Conservation (phyloP, 2,888 invertebrate species). For the Aphidoletes aphidimyza region DNA sequence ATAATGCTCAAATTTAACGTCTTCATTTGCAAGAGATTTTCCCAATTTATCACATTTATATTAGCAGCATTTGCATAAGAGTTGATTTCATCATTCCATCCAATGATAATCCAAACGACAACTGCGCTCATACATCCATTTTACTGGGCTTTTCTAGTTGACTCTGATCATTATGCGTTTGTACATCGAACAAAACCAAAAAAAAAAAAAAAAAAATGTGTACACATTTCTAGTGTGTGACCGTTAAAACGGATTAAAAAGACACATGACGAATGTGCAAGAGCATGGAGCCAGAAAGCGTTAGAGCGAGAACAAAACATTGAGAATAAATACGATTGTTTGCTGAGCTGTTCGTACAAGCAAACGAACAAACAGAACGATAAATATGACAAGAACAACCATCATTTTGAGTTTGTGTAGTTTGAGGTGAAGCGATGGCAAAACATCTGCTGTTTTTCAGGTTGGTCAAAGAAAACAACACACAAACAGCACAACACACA, state of each 20-base stretch:
- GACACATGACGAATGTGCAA: neutral
- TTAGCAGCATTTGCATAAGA: constrained; percentile 16
- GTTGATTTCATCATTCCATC: constrained; percentile 1
- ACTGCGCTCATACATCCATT: neutral
- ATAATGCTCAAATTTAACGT: constrained; percentile 33
- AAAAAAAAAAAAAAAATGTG: too few relatives aligned
- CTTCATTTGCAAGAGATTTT: constrained; percentile 50
- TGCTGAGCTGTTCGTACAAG: constrained; percentile 40
- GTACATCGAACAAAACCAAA: neutral
- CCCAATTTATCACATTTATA: constrained; percentile 52
- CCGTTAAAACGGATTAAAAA: constrained; percentile 39
- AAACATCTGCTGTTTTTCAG: constrained; percentile 51
- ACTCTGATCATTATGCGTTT: neutral
- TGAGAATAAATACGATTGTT: neutral
- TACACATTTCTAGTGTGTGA: constrained; percentile 5
- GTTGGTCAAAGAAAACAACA: constrained; percentile 45
- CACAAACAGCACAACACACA: too few relatives aligned
- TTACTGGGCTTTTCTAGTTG: neutral
- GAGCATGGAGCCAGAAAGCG: neutral
- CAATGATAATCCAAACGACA: neutral
- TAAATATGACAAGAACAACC: neutral
- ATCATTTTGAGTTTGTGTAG: too few relatives aligned
- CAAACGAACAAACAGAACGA: neutral
- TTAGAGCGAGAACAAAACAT: neutral
- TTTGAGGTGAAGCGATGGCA: neutral